A percentile compares a stretch with the other conserved stretches of the same genome.
Conservation (phyloP, 2,888 invertebrate species). For the Antitype chi region DNA sequence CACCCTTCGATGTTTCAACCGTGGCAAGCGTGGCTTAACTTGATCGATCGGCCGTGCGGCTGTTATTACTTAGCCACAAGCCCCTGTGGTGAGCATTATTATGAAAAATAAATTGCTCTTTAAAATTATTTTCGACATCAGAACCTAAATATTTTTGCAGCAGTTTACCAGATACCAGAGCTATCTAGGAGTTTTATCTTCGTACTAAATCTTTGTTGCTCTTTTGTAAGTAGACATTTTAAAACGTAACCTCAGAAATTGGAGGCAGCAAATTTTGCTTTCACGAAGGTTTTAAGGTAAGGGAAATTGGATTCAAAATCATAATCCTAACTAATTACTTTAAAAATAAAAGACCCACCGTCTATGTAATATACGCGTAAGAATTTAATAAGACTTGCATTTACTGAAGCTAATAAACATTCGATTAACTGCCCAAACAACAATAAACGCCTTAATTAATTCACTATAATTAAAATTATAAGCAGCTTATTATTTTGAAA, state of each 20-base stretch:
- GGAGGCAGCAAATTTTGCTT: neutral
- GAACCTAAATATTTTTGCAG: constrained; percentile 26
- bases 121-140: constrained; percentile 13
- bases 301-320: neutral
- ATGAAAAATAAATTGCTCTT: constrained; percentile 22
- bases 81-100: neutral
- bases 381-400: neutral
- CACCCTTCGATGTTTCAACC: neutral
- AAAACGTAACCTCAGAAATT: constrained; percentile 4
- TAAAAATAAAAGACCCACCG: no score
- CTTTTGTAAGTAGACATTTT: constrained; percentile 25
- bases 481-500: constrained; percentile 11
- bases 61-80: neutral
- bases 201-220: constrained; percentile 12
- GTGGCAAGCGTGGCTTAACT: neutral
- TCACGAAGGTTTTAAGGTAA: neutral
- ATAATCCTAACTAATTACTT: neutral
- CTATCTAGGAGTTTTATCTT: constrained; percentile 26
- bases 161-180: neutral
- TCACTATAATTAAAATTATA: constrained; percentile 7
- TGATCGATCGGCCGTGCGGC: neutral
- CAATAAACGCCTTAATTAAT: neutral
- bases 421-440: neutral
- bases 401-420: neutral
- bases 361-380: neutral